phyloP scores from a whole-genome alignment of 2,113 vertebrate species.

The Aleadryas rufinucha region DNA sequence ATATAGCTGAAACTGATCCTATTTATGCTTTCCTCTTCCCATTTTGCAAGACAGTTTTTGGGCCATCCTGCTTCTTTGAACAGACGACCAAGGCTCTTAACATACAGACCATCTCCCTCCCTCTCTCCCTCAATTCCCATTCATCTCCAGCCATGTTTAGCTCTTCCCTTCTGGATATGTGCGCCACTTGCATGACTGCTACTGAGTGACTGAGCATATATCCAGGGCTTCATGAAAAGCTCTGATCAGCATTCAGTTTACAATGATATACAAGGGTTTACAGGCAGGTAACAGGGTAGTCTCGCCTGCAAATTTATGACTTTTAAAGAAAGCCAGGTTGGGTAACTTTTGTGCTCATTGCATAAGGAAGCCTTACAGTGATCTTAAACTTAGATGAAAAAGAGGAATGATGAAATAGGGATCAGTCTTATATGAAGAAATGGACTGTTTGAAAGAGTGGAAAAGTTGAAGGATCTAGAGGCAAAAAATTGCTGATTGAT shows the following conservation, averaged over 20 bases:
- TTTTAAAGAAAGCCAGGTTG: background rate
- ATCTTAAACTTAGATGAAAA: background rate
- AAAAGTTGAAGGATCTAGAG: background rate
- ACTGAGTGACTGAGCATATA: rapidly evolving
- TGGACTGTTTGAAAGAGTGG: background rate
- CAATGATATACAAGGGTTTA: background rate
- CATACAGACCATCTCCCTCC: background rate
- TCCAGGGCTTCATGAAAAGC: background rate
- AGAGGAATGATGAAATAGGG: background rate
- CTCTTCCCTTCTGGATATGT: background rate
- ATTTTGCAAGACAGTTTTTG: background rate
- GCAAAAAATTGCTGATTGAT: background rate
- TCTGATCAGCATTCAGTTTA: background rate
- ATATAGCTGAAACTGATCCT: background rate
- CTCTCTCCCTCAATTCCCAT: background rate
- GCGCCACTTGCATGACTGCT: background rate
- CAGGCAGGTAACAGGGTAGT: background rate
- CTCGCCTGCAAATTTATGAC: background rate
- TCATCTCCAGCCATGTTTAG: background rate
- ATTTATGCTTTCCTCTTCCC: background rate
- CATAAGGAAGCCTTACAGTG: background rate
- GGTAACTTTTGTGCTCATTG: background rate
- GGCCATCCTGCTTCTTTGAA: background rate
- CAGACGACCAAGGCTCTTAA: background rate
- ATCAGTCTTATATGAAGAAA: background rate